Conservation (phyloP, 2,113 vertebrate genomes). For the Callaeas wilsoni region DNA sequence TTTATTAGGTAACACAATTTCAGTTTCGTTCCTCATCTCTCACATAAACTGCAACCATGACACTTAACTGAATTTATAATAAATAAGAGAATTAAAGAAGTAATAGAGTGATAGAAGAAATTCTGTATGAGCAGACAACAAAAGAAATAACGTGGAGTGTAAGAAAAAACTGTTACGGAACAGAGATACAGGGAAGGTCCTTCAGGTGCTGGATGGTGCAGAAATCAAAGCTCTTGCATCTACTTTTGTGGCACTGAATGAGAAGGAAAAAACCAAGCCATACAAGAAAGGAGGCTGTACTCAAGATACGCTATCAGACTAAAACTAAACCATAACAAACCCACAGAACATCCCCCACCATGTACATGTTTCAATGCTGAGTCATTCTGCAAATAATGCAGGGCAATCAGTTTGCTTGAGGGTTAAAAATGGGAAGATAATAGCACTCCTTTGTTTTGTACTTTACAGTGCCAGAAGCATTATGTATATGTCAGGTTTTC, state of each 20-base stretch:
- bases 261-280: background rate
- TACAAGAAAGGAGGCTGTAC: background rate
- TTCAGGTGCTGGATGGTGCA: background rate
- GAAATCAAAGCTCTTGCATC: background rate
- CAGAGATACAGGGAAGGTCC: background rate
- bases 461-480: background rate
- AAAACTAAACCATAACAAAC: background rate
- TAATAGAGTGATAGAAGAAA: background rate
- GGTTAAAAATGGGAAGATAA: background rate
- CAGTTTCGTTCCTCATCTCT: background rate
- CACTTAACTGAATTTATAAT: background rate
- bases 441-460: background rate
- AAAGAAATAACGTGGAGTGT: background rate
- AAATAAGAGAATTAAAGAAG: background rate
- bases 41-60: background rate
- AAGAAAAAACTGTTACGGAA: background rate
- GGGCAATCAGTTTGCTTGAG: background rate
- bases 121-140: background rate
- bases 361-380: background rate
- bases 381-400: background rate
- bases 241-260: background rate
- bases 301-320: background rate
- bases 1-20: background rate
- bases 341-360: rapidly evolving
- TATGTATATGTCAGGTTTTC: background rate